These are phyloP conservation scores for Hormiphora californensis DNA, from an alignment of 37 sponge, comb jelly and placozoan species.

Conservation along the genomic window DNA sequence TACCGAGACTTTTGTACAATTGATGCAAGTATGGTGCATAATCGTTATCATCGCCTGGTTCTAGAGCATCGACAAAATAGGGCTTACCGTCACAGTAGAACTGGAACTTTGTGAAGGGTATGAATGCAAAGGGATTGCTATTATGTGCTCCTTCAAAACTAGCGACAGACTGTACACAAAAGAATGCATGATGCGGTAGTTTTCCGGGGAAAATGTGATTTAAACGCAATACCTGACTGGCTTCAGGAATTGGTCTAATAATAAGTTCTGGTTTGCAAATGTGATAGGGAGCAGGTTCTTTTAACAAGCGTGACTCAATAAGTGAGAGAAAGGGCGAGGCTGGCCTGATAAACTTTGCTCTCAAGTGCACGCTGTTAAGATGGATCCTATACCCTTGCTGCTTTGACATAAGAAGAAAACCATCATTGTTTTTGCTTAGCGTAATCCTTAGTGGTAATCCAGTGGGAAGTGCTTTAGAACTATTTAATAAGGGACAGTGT, in stretches of 20 bases:
- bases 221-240: not conserved
- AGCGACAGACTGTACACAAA: not conserved
- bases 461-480: not conserved
- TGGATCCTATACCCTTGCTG: not conserved
- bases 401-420: not conserved
- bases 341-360: not conserved
- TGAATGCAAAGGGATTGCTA: not conserved
- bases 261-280: not conserved
- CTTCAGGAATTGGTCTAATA: not conserved
- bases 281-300: not conserved
- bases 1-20: not conserved
- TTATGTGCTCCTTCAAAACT: not conserved
- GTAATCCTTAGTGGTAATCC: not conserved
- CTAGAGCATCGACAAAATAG: not conserved
- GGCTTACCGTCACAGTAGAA: not conserved
- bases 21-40: not conserved
- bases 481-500: not conserved
- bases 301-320: not conserved
- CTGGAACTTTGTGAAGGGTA: slow-evolving; percentile 1
- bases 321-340: not conserved
- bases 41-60: not conserved
- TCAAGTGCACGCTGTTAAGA: not conserved
- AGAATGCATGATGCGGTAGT: not conserved
- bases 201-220: not conserved
- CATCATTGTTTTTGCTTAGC: not conserved